These are phyloP conservation scores for Acrobasis repandana DNA, from an alignment of 2,888 invertebrate genomes.

Conservation along the genomic window DNA sequence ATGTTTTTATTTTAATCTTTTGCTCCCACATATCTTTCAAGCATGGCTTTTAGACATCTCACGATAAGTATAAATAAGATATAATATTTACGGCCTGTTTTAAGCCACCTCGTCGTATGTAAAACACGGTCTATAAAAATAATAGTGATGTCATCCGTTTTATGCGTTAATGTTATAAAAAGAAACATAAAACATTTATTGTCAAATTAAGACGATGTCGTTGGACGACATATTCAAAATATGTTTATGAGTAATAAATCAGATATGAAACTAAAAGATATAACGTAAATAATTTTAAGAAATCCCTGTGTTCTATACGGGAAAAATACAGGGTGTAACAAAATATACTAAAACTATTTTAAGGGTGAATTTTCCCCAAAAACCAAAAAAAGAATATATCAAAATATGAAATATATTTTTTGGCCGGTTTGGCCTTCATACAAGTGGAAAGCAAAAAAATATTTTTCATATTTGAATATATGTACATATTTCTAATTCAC, in stretches of 20 bases:
- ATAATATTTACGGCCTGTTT: neutral
- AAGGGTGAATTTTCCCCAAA: no score
- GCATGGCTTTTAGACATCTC: neutral
- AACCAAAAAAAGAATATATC: no score
- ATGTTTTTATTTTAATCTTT: no score
- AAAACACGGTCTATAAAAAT: neutral
- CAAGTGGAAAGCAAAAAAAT: no score
- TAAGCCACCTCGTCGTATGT: neutral
- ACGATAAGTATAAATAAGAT: neutral
- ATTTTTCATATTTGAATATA: no score
- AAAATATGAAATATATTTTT: no score
- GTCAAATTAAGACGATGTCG: neutral
- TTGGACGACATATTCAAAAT: neutral
- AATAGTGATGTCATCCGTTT: neutral
- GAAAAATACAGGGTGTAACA: no score
- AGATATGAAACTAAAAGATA: neutral
- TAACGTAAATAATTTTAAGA: neutral
- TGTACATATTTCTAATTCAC: no score
- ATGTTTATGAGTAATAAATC: neutral
- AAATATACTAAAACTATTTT: no score
- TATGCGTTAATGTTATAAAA: neutral
- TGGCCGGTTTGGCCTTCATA: no score
- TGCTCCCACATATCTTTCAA: no score
- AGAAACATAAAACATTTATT: slow-evolving; percentile 1
- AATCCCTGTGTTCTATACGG: no score